Percentiles rank a stretch among this genome's conserved stretches.
phyloP scores from a whole-genome alignment of 2,113 vertebrate species.

The Probosciger aterrimus region DNA sequence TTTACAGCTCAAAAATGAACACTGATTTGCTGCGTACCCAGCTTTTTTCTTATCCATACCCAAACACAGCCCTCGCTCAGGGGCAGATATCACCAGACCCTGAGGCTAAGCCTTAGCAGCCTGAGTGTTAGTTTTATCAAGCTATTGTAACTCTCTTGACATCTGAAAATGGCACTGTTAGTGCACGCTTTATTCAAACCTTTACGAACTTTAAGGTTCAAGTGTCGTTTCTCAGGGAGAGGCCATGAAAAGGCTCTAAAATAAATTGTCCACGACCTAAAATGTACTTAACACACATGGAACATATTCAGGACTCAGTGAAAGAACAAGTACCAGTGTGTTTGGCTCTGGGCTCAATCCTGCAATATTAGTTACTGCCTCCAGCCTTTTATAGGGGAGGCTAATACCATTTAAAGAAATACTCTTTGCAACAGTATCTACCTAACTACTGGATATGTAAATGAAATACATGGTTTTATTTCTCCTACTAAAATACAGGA shows the following conservation, averaged over 20 bases:
- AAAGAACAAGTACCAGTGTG: neutral
- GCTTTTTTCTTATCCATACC: neutral
- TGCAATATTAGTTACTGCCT: neutral
- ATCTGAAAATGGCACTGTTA: neutral
- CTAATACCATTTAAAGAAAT: neutral
- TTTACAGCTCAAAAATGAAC: neutral
- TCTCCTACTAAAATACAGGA: slow-evolving; percentile 19
- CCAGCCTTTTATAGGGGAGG: neutral
- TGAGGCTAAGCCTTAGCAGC: neutral
- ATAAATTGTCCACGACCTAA: neutral
- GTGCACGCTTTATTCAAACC: neutral
- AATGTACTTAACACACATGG: neutral
- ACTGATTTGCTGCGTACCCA: neutral
- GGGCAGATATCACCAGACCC: neutral
- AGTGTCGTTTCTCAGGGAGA: neutral
- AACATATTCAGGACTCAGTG: neutral
- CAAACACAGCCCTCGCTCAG: neutral
- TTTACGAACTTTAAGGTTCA: neutral
- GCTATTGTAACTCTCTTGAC: neutral
- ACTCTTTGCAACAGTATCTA: neutral
- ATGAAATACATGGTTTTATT: neutral
- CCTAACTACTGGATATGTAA: neutral
- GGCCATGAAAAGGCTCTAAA: neutral
- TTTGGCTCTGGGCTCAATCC: neutral
- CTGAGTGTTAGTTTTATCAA: neutral